A percentile compares a stretch with the other conserved stretches of the same genome.
phyloP scores from a whole-genome alignment of 2,113 vertebrate species.

The Corythoichthys haematopterus region DNA sequence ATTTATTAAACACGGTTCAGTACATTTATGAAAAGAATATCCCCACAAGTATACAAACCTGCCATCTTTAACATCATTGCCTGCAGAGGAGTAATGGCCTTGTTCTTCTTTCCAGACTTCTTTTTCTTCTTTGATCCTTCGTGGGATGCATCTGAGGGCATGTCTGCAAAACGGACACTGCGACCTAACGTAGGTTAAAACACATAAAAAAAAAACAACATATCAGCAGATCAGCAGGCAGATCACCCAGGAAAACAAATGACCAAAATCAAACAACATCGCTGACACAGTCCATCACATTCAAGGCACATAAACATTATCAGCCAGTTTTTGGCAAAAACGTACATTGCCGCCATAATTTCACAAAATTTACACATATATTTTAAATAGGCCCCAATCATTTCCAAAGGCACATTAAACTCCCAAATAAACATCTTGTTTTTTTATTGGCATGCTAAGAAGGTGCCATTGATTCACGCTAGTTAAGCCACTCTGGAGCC shows the following conservation, averaged over 20 bases:
- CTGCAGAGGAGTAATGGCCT: constrained; percentile 93
- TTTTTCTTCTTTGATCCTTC: constrained; percentile 80
- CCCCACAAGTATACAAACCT: constrained; percentile 31
- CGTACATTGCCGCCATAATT: too few species aligned
- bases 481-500: too few species aligned
- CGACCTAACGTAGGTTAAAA: constrained; percentile 58
- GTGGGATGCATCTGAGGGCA: constrained; percentile 56
- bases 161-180: constrained; percentile 91
- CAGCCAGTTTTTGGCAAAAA: too few species aligned
- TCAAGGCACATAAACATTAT: too few species aligned
- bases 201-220: background rate
- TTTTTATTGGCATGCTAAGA: too few species aligned
- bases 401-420: too few species aligned
- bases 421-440: too few species aligned
- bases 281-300: too few species aligned
- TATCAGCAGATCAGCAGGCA: background rate
- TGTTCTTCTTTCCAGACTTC: constrained; percentile 87
- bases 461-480: too few species aligned
- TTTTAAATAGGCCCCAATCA: too few species aligned
- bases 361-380: too few species aligned
- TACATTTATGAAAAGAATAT: background rate
- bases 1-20: background rate
- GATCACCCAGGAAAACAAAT: background rate
- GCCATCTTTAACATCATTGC: constrained; percentile 99
- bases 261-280: background rate